Base-by-base conservation (phyloP, 1,140 invertebrate genomes). In the Artemia franciscana region DNA sequence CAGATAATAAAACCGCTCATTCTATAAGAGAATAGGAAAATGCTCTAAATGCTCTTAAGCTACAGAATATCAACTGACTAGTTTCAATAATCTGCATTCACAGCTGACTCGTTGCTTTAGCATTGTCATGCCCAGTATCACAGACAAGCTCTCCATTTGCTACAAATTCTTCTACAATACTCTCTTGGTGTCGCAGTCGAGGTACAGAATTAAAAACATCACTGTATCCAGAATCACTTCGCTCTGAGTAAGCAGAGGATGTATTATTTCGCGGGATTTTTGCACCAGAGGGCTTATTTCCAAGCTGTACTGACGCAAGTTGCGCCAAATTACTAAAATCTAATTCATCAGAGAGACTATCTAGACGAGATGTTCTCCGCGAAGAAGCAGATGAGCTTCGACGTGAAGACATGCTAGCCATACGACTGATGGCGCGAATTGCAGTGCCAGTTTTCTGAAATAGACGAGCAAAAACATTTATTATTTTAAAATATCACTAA, bases 391-490 rank as follows among this genome's bases (percentile, higher is more conserved):
- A 79, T 65, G 76, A 78, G 21, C 79, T 73, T 64, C 80, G 74
- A 60, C 72, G 78, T 5, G 77, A 76, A 24, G 81, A 80, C 59
- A 87, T 72, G 21, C 78, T 85, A 12, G 84, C 83, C 82, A 91
- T 88, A 65, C 88, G 80, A 61, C 86, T 85, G 39, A 91, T 74
- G 5, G 88, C 88, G 64, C 86, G 78, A 65, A 91, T 88, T 57
- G 87, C 88, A 73, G 87, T 91, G 67, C 87, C 87, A 67, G 86
- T 90, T 87, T 91, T 91, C 88, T 91, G 39, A 51, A 51, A 51
- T 15, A 51, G 39, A 51, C 12, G 39, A 51, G 2, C 2, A 51
- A 51, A n/a, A n/a, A n/a, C n/a, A n/a, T n/a, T n/a, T n/a, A n/a
- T n/a, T n/a, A n/a, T n/a, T n/a, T n/a, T n/a, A n/a, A n/a, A n/a